These are phyloP conservation scores for Lucilia sericata DNA, from an alignment of 1,140 invertebrate species.

Conservation along the genomic window DNA sequence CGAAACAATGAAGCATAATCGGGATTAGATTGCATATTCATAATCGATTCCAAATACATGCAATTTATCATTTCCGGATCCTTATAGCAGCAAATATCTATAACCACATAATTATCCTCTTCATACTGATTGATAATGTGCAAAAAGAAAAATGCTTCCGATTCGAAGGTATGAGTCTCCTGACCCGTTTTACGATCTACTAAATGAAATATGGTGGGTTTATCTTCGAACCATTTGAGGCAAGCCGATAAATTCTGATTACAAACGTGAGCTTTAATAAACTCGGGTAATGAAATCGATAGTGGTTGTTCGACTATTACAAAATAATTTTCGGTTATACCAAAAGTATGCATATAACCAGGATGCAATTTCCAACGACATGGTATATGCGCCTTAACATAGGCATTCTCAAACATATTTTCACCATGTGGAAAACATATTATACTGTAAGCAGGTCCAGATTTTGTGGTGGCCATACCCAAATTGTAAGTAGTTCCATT, in stretches of 20 bases:
- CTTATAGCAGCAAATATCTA: constrained; percentile 87
- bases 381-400: constrained; percentile 77
- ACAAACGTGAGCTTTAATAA: constrained; percentile 72
- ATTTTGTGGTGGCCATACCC: constrained; percentile 77
- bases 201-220: constrained; percentile 82
- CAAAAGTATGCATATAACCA: constrained; percentile 91
- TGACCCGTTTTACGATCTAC: constrained; percentile 75
- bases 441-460: constrained; percentile 78
- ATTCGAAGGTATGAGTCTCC: constrained; percentile 73
- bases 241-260: constrained; percentile 74
- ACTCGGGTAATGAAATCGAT: constrained; percentile 74
- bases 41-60: constrained; percentile 85
- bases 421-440: constrained; percentile 75
- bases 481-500: constrained; percentile 82
- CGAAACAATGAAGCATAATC: constrained; percentile 85
- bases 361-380: constrained; percentile 82
- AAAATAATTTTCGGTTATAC: constrained; percentile 85
- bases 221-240: constrained; percentile 79
- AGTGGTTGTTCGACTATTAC: constrained; percentile 88
- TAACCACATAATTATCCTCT: constrained; percentile 75
- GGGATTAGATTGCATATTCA: constrained; percentile 82
- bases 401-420: constrained; percentile 78
- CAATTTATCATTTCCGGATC: constrained; percentile 86
- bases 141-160: constrained; percentile 85
- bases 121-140: constrained; percentile 93